These are phyloP conservation scores for Eucera pruinosa DNA, from an alignment of 2,888 invertebrate genomes.

Conservation along the genomic window DNA sequence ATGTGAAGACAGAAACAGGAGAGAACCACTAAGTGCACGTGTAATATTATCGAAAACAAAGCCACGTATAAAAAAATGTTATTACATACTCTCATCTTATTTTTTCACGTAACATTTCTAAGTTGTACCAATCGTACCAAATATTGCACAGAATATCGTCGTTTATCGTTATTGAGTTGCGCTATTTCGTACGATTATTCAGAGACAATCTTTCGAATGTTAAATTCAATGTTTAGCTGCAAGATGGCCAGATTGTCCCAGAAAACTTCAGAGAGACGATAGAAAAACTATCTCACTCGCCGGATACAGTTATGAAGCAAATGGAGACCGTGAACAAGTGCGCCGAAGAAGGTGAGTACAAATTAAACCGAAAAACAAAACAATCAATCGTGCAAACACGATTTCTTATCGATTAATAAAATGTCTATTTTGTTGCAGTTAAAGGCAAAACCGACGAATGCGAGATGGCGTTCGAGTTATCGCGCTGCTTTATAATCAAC, in stretches of 20 bases:
- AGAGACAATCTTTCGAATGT: not conserved
- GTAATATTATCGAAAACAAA: no score
- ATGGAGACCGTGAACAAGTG: not conserved
- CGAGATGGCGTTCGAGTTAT: not conserved
- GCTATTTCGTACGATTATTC: no score
- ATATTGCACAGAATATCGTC: no score
- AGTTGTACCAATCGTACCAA: no score
- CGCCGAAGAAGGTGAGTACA: not conserved
- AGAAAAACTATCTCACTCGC: rapidly evolving
- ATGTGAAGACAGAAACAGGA: no score
- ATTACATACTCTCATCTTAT: no score
- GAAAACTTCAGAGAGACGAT: rapidly evolving
- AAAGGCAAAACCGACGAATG: slow-evolving; percentile 6
- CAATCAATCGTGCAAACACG: not conserved
- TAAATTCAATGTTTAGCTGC: not conserved
- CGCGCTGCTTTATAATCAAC: not conserved
- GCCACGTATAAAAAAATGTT: no score
- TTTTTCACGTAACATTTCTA: no score
- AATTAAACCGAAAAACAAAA: no score
- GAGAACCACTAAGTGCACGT: no score
- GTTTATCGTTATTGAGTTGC: no score
- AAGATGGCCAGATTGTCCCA: rapidly evolving
- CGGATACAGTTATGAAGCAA: rapidly evolving
- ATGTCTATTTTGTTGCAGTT: slow-evolving; percentile 3
- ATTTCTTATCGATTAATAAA: not conserved